Evolutionary conservation across 92 coral and sea anemone genomes (phyloP).

Genomic region (Parazoanthus darwini): DNA sequence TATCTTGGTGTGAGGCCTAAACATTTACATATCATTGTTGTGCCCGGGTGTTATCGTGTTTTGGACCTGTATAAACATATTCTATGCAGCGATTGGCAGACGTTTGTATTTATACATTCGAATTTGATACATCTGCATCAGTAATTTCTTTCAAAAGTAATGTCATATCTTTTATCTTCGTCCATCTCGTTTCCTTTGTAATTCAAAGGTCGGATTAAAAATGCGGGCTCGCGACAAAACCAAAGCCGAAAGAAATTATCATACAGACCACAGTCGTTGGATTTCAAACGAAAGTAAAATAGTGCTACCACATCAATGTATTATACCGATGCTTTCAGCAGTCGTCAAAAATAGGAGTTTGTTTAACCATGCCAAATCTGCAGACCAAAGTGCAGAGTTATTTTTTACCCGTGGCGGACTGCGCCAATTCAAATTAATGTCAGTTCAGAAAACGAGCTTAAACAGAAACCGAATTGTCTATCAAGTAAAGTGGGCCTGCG

Average conservation of each 20-base stretch:
- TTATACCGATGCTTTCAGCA: no score
- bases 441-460: neutral
- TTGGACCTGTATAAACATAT: slow-evolving; percentile 42
- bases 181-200: slow-evolving; percentile 10
- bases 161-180: slow-evolving; percentile 7
- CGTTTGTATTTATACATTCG: slow-evolving; percentile 23
- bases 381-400: neutral
- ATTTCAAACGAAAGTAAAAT: neutral
- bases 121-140: slow-evolving; percentile 43
- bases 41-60: slow-evolving; percentile 39
- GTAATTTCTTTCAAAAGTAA: slow-evolving; percentile 25
- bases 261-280: neutral
- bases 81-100: slow-evolving; percentile 31
- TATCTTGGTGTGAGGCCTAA: slow-evolving; percentile 36
- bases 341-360: no score
- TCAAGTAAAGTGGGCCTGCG: neutral
- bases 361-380: no score
- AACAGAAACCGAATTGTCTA: neutral
- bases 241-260: neutral
- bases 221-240: neutral
- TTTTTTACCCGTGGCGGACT: neutral
- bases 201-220: slow-evolving; percentile 21
- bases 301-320: neutral
- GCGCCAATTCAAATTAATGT: neutral
- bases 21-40: slow-evolving; percentile 45